Percentiles rank a stretch among this genome's conserved stretches.
Conservation (phyloP, 2,113 vertebrate genomes). For the Mixornis gularis region DNA sequence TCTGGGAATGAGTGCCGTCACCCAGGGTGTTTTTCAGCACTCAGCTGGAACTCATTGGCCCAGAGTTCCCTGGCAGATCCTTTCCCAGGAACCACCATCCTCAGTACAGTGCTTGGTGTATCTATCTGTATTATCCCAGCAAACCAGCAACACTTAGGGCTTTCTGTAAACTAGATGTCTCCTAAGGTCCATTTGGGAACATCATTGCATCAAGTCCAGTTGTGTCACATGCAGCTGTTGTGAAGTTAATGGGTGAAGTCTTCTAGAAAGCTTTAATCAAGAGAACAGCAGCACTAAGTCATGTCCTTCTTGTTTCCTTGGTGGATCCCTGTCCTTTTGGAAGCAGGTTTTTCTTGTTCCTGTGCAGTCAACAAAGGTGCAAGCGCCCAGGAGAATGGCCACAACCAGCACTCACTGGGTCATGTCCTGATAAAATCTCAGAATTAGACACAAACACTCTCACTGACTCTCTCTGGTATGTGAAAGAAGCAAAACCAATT, state of each 20-base stretch:
- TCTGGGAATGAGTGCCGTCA: background rate
- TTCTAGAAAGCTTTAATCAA: background rate
- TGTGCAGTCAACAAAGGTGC: background rate
- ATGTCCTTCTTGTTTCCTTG: background rate
- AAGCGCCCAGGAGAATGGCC: background rate
- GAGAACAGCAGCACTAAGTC: background rate
- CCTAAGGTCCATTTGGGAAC: background rate
- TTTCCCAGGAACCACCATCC: background rate
- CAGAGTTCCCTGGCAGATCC: background rate
- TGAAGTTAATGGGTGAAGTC: background rate
- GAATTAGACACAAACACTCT: background rate
- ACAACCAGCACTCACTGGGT: background rate
- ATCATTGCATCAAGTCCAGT: background rate
- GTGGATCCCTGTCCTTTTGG: background rate
- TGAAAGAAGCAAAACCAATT: background rate
- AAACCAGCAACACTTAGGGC: background rate
- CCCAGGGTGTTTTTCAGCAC: background rate
- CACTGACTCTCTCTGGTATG: background rate
- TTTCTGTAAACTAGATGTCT: background rate
- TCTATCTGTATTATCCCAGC: background rate
- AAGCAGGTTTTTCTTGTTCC: background rate
- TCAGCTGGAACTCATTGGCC: accelerated
- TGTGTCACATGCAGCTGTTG: background rate
- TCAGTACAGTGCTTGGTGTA: background rate
- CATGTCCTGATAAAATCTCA: background rate